Conservation (phyloP, 2,113 vertebrate species). For the Myotis yumanensis region DNA sequence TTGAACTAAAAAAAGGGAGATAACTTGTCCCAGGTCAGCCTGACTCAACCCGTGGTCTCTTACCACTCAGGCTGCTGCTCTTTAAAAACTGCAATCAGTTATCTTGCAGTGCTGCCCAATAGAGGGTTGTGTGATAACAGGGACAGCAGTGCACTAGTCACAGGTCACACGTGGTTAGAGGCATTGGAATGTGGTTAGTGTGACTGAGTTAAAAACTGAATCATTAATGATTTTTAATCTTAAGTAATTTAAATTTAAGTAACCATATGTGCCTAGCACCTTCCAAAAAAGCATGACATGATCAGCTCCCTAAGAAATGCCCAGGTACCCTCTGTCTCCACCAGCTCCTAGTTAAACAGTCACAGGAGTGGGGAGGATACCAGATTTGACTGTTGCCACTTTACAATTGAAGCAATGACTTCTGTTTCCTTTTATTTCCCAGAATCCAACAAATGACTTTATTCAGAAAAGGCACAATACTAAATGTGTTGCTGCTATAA, state of each 20-base stretch:
- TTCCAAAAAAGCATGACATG: background rate
- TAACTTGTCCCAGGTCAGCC: background rate
- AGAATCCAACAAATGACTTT: background rate
- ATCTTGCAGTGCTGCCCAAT: background rate
- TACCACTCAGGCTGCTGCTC: background rate
- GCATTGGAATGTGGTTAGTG: background rate
- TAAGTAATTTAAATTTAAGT: slow-evolving; percentile 12
- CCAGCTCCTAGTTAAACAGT: background rate
- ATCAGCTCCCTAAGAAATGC: no score
- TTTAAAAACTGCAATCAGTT: background rate
- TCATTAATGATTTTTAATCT: background rate
- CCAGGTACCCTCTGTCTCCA: background rate
- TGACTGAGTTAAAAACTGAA: slow-evolving; percentile 39
- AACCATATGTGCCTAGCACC: background rate
- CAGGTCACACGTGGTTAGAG: background rate
- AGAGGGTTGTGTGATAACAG: background rate
- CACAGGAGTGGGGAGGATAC: background rate
- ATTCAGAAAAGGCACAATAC: background rate
- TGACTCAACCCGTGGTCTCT: background rate
- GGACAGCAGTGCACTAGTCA: background rate
- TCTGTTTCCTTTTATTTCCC: background rate
- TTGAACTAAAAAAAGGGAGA: background rate
- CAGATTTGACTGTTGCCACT: background rate
- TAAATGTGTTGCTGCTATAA: background rate
- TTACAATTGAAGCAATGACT: background rate